Evolutionary conservation across 2,113 vertebrate genomes (phyloP).

Genomic region (Petaurus breviceps): DNA sequence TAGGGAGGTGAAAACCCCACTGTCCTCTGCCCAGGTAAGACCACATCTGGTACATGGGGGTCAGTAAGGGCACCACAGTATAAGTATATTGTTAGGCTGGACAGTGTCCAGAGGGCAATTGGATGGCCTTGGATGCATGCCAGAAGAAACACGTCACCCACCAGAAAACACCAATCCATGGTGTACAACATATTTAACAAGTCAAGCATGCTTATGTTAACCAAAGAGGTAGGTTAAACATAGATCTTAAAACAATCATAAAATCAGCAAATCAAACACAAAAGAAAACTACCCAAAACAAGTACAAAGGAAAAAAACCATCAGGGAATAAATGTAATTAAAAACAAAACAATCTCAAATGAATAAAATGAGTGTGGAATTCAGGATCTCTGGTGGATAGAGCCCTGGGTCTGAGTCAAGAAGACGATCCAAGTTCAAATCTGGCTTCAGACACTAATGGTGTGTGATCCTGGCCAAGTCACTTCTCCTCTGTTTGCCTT

Average conservation of each 20-base stretch:
- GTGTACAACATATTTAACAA: not conserved
- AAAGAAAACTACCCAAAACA: not conserved
- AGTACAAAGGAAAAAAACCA: not conserved
- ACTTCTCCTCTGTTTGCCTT: not conserved
- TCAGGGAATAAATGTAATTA: not conserved
- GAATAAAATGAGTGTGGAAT: too few relatives aligned
- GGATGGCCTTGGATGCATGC: not conserved
- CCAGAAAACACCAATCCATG: not conserved
- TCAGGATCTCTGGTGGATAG: not conserved
- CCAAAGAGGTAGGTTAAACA: not conserved
- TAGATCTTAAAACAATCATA: not conserved
- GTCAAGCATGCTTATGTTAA: not conserved
- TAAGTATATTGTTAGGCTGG: not conserved
- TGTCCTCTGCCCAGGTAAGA: not conserved
- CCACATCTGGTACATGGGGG: too few relatives aligned
- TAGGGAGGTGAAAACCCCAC: too few relatives aligned
- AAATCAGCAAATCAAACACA: not conserved
- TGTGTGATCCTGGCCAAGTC: not conserved
- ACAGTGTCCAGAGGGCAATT: not conserved
- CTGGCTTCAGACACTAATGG: too few relatives aligned
- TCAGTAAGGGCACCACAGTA: not conserved
- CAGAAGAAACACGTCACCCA: not conserved
- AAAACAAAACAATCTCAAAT: not conserved
- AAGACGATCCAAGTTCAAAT: too few relatives aligned
- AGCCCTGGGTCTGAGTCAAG: too few relatives aligned